Percentiles rank a stretch among this genome's conserved stretches.
phyloP scores from a whole-genome alignment of 2,797 vertebrate species.

The Lophura swinhoii region DNA sequence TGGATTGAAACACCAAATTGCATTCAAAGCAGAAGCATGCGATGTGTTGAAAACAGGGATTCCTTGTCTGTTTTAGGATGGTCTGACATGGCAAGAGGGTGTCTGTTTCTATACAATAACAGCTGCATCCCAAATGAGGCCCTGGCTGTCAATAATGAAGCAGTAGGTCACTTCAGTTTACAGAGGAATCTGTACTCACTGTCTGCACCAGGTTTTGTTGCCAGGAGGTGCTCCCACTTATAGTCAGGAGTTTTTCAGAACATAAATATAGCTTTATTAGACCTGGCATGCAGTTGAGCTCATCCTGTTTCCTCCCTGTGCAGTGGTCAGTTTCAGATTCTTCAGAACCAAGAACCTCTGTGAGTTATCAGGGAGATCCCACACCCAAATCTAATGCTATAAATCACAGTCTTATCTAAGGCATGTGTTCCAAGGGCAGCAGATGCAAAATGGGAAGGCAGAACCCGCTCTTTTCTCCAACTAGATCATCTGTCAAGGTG shows the following conservation, averaged over 20 bases:
- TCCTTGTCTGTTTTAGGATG: neutral
- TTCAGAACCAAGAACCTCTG: neutral
- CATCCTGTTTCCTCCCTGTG: rapidly evolving
- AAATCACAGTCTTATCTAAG: neutral
- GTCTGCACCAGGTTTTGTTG: neutral
- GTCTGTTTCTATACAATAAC: neutral
- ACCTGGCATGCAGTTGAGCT: neutral
- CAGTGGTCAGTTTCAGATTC: neutral
- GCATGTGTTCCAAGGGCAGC: neutral
- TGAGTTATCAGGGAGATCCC: neutral
- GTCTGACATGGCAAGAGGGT: neutral
- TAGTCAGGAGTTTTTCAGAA: neutral
- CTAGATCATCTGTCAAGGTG: neutral
- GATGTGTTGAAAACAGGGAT: rapidly evolving
- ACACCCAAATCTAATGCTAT: neutral
- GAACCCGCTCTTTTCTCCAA: neutral
- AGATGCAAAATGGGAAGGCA: neutral
- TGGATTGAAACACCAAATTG: neutral
- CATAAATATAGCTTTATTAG: neutral
- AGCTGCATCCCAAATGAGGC: neutral
- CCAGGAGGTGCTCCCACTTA: neutral
- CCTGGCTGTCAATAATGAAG: neutral
- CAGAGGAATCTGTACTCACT: neutral
- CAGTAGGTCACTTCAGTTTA: neutral
- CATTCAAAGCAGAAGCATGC: neutral